Conservation (phyloP, 2,888 invertebrate genomes). For the Bugula neritina region DNA sequence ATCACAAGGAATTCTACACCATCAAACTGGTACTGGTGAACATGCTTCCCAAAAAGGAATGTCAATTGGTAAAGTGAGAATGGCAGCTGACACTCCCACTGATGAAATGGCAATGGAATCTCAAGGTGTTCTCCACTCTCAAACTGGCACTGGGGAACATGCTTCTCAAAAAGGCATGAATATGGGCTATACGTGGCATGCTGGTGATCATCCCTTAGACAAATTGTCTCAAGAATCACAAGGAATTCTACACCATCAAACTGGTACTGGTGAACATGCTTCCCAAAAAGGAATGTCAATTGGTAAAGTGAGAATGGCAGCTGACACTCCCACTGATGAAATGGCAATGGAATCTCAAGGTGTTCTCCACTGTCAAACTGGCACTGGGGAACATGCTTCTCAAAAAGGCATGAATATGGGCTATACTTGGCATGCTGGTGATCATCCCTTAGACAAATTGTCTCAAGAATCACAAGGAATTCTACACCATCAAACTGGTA, state of each 20-base stretch:
- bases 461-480: constrained; percentile 6
- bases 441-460: background rate
- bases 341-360: constrained; percentile 7
- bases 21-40: constrained; percentile 4
- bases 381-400: constrained; percentile 19
- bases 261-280: background rate
- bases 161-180: constrained; percentile 22
- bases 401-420: constrained; percentile 20
- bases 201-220: constrained; percentile 6
- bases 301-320: constrained; percentile 1
- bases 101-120: background rate
- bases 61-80: background rate
- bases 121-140: background rate
- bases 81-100: background rate
- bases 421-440: background rate
- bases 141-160: constrained; percentile 19
- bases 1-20: constrained; percentile 7
- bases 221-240: constrained; percentile 9
- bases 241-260: constrained; percentile 3
- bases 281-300: constrained; percentile 15
- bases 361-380: constrained; percentile 8
- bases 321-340: background rate
- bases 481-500: constrained; percentile 13
- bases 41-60: constrained; percentile 3
- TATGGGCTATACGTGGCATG: constrained; percentile 8